Base-by-base conservation (phyloP, 2,888 invertebrate species). In the Atethmia centrago region DNA sequence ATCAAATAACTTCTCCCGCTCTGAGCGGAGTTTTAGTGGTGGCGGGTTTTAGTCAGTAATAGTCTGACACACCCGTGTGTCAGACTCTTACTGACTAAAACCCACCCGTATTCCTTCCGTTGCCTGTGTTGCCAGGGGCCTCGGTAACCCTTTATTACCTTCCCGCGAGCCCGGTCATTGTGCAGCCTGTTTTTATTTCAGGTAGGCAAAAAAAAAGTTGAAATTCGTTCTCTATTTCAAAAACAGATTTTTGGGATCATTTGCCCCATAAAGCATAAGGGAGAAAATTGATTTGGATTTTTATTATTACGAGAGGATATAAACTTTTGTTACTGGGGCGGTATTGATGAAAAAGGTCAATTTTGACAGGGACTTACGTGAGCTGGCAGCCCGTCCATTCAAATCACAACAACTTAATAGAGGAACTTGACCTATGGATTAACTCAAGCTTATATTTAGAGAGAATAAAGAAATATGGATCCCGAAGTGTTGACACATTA, bases 271-370 rank as follows among this genome's bases (percentile, higher is more conserved):
- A 45, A 53, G n/a, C 21, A 53, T 25, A 21, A 47, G 12, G 31
- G 12, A 47, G 56, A 58, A 66, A 71, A 72, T 71, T n/a, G 19
- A 42, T 64, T 69, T 3, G n/a, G n/a, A n/a, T n/a, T 67, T 80
- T 71, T 79, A 72, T 80, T 80, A 85, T 66, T 66, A 79, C 71
- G 55, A 71, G 36, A 62, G 53, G 66, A 2, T 67, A 77, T 83
- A 77, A 84, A 83, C 49, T 77, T 85, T 77, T 77, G 66, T 73
- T 83, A 71, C 65, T 61, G 77, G 2, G 58, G 10, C 72, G 49
- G 42, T 74, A 69, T 80, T 77, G 73, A 83, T 75, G 69, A 68
- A 82, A 77, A 79, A 67, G 80, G 70, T 79, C 55, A 56, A 70
- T 63, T 73, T 66, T 49, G 65, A 61, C 71, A 77, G 64, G 58